Evolutionary conservation across 1,140 invertebrate genomes (phyloP).

Genomic region (Oedothorax gibbosus): DNA sequence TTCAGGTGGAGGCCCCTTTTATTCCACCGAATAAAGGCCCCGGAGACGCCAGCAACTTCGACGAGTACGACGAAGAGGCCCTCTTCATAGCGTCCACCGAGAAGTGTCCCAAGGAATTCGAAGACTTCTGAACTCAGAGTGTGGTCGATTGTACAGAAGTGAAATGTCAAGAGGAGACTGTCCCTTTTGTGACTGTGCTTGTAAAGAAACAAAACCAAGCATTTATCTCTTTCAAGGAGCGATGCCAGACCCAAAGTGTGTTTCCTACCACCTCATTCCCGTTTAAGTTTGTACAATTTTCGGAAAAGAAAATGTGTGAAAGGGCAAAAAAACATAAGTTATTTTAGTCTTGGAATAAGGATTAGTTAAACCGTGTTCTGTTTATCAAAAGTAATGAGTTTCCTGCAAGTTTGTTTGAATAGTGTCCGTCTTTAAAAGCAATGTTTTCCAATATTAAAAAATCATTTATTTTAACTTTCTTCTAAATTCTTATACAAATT

Average conservation of each 20-base stretch:
- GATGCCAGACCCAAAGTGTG: background rate
- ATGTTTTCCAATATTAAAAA: too few species aligned
- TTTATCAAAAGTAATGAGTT: too few species aligned
- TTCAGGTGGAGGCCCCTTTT: constrained; percentile 47
- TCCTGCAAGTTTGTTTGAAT: too few species aligned
- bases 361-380: too few species aligned
- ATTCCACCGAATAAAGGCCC: constrained; percentile 45
- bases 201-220: background rate
- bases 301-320: too few species aligned
- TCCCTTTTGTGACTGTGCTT: background rate
- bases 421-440: too few species aligned
- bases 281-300: background rate
- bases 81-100: constrained; percentile 50
- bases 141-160: background rate
- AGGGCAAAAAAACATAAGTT: too few species aligned
- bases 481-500: too few species aligned
- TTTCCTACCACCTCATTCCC: background rate
- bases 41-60: constrained; percentile 51
- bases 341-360: too few species aligned
- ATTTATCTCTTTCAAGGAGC: too few species aligned
- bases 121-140: constrained; percentile 31
- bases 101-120: constrained; percentile 51
- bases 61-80: constrained; percentile 55
- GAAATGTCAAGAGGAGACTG: background rate
- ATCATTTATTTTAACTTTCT: too few species aligned